Base-by-base conservation (phyloP, 1,140 invertebrate genomes). In the Bursaphelenchus mucronatus region DNA sequence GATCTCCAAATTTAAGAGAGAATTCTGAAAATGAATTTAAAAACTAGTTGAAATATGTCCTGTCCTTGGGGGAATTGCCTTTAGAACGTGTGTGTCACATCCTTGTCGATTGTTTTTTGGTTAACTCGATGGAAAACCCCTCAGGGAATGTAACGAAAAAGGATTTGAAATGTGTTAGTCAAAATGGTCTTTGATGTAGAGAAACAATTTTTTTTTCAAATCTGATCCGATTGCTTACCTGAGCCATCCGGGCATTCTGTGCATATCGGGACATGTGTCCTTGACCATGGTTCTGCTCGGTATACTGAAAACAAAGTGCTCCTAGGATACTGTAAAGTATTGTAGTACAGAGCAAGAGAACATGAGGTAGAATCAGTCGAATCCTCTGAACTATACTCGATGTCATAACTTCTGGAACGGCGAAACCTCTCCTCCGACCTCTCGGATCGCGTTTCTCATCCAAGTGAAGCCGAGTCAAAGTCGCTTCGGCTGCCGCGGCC, bases 311-410 rank as follows among this genome's bases (percentile, higher is more conserved):
- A 30, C 59, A 43, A 41, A 76, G 45, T 11, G 71, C 71, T 15
- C 71, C 71, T 13, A 73, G n/a, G 21, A 73, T 41, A 17, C 51
- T 50, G 51, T 74, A 74, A 7, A 76, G 30, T 19, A 74, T 51
- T 10, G 74, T 74, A 13, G 69, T 49, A 7, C 43, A 39, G 39
- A 61, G 61, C 13, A 74, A 52, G 15, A 74, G 51, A 49, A 76
- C 54, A 47, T 70, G 68, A 8, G 68, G 68, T 7, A 74, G 17
- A 21, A 74, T 52, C 49, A 70, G 43, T n/a, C 68, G 64, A 3
- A 70, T 13, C n/a, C 57, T 69, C 10, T 73, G n/a, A 55, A 67
- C 57, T 11, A 59, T n/a, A 21, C 41, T 55, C 19, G 53, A 55
- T n/a, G 57, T 59, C 57, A 59, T 59, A 44, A 44, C 40, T n/a